Conservation (phyloP, 2,113 vertebrate genomes). For the Chaetops frenatus region DNA sequence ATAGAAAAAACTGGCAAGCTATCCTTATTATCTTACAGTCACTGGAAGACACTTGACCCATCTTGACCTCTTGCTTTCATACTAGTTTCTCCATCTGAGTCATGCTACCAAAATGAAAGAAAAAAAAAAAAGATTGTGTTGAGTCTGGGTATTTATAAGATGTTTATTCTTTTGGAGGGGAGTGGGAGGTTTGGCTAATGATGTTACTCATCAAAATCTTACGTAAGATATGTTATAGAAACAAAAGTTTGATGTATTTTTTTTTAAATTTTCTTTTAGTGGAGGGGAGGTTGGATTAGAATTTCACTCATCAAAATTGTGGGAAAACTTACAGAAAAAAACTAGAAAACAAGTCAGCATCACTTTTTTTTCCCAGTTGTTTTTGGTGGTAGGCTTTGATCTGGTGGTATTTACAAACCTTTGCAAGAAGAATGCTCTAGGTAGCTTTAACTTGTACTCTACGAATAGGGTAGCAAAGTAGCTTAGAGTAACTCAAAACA, state of each 20-base stretch:
- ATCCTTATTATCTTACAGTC: neutral
- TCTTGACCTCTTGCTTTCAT: neutral
- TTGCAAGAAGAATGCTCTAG: neutral
- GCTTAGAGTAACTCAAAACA: neutral
- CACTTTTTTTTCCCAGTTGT: neutral
- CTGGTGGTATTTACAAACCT: neutral
- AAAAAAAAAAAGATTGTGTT: neutral
- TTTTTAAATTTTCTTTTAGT: neutral
- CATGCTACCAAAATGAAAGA: neutral
- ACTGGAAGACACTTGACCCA: neutral
- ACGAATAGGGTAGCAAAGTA: neutral
- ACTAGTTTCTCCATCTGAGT: neutral
- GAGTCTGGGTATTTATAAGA: neutral
- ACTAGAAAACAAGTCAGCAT: neutral
- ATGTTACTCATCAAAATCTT: neutral
- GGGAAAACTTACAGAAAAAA: neutral
- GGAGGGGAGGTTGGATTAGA: accelerated
- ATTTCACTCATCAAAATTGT: neutral
- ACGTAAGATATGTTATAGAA: neutral
- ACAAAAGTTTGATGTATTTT: neutral
- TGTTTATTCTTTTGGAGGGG: neutral
- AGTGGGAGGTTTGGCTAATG: neutral
- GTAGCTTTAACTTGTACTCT: neutral
- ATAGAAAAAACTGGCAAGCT: neutral
- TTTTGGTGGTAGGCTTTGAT: neutral